phyloP scores from a whole-genome alignment of 2,113 vertebrate genomes.

The Halcyon senegalensis region DNA sequence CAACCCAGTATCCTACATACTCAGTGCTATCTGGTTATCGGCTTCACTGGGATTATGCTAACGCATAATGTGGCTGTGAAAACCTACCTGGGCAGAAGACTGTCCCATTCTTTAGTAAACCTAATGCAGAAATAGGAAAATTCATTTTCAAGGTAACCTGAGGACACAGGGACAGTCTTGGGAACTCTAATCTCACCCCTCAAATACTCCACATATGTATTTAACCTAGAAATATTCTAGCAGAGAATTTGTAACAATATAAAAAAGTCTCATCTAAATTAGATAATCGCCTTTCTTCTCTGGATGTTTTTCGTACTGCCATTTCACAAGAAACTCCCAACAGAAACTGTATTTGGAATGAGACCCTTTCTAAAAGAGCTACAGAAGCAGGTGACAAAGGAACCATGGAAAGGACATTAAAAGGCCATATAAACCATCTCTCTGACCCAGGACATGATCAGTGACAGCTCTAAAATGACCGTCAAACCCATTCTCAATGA shows the following conservation, averaged over 20 bases:
- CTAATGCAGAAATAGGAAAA: neutral
- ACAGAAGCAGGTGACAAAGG: neutral
- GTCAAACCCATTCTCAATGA: neutral
- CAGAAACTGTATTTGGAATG: neutral
- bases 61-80: neutral
- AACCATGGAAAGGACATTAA: neutral
- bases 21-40: accelerated
- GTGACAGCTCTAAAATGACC: neutral
- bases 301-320: neutral
- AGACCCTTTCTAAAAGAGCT: neutral
- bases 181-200: neutral
- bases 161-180: neutral
- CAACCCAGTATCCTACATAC: neutral
- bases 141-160: neutral
- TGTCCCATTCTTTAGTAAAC: neutral
- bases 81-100: neutral
- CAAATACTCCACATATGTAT: neutral
- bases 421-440: neutral
- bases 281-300: neutral
- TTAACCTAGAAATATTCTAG: neutral
- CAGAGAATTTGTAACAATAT: neutral
- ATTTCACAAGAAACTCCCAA: neutral
- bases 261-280: neutral
- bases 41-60: neutral
- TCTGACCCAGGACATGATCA: neutral